Evolutionary conservation across 2,888 invertebrate genomes (phyloP).

Genomic region (Cancer borealis): DNA sequence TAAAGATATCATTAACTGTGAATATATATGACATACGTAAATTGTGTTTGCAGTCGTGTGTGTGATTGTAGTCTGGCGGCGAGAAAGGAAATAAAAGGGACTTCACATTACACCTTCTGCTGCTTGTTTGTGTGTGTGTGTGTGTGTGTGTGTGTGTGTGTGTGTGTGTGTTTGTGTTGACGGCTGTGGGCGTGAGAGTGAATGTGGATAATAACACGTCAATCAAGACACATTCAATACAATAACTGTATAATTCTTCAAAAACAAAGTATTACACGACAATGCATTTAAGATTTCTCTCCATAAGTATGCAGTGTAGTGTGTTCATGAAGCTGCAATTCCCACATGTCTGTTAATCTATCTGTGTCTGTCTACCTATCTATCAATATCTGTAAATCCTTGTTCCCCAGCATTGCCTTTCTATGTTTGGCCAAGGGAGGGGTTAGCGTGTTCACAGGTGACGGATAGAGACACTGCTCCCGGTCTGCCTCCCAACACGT

Average conservation of each 20-base stretch:
- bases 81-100: neutral
- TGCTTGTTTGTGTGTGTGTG: neutral
- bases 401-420: neutral
- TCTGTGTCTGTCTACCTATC: constrained; percentile 6
- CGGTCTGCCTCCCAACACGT: neutral
- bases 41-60: neutral
- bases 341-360: neutral
- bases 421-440: neutral
- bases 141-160: neutral
- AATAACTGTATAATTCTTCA: neutral
- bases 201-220: neutral
- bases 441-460: neutral
- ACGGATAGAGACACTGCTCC: neutral
- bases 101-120: neutral
- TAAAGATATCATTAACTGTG: neutral
- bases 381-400: neutral
- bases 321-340: neutral
- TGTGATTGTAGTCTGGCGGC: neutral
- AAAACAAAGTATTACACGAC: neutral
- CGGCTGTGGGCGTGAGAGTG: neutral
- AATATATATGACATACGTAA: constrained; percentile 11
- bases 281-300: constrained; percentile 10
- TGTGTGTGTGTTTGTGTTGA: neutral
- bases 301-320: constrained; percentile 2
- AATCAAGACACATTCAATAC: neutral